phyloP scores from a whole-genome alignment of 2,888 invertebrate species.

The Lobophora halterata region DNA sequence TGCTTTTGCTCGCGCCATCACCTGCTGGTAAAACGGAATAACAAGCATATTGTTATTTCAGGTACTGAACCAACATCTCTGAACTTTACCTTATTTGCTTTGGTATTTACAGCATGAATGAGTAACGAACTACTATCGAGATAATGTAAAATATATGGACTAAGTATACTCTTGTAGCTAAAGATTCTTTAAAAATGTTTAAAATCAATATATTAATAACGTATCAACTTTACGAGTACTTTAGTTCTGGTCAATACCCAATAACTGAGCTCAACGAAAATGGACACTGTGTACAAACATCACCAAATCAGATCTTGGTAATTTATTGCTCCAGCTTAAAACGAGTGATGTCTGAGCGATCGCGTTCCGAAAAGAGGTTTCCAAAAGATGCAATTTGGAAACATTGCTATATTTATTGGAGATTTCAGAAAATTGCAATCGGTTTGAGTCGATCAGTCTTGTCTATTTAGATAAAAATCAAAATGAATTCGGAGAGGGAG shows the following conservation, averaged over 20 bases:
- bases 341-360: slow-evolving; percentile 26
- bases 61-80: too few species aligned
- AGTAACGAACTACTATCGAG: too few species aligned
- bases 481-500: slow-evolving; percentile 2
- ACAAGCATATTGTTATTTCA: too few species aligned
- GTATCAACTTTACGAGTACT: neutral
- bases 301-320: slow-evolving; percentile 24
- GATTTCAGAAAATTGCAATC: slow-evolving; percentile 35
- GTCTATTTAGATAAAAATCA: slow-evolving; percentile 8
- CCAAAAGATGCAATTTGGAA: slow-evolving; percentile 36
- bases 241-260: slow-evolving; percentile 6
- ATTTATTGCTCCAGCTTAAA: slow-evolving; percentile 25
- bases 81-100: too few species aligned
- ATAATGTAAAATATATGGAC: too few species aligned
- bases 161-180: too few species aligned
- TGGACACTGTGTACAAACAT: too few species aligned
- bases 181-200: too few species aligned
- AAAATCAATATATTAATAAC: too few species aligned
- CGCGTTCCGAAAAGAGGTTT: slow-evolving; percentile 23
- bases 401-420: slow-evolving; percentile 36
- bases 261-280: slow-evolving; percentile 6
- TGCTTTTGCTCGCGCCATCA: too few species aligned
- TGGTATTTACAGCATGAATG: too few species aligned
- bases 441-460: slow-evolving; percentile 20
- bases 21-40: too few species aligned